Evolutionary conservation across 30 jellyfish, hydroid and myxozoan genomes (phyloP).

Genomic region (Chrysaora quinquecirrha): DNA sequence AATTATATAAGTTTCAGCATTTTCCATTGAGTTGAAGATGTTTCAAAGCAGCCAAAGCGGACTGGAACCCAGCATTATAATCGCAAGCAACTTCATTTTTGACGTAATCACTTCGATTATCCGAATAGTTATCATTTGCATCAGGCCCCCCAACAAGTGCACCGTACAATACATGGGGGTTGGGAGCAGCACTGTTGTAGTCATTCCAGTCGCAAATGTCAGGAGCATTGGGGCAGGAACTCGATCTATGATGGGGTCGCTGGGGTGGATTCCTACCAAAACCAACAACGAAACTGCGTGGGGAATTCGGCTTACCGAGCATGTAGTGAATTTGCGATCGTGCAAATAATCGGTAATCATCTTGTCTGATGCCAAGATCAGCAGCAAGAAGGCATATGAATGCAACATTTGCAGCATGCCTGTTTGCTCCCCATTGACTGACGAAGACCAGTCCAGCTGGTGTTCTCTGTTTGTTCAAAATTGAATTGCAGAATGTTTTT

Average conservation of each 20-base stretch:
- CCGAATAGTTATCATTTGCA: constrained; percentile 41
- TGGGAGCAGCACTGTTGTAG: constrained; percentile 30
- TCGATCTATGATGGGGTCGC: constrained; percentile 72
- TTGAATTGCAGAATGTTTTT: constrained; percentile 48
- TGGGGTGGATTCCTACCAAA: constrained; percentile 76
- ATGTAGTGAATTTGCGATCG: constrained; percentile 63
- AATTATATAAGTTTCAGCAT: not conserved
- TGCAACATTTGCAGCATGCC: constrained; percentile 89
- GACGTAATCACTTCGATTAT: constrained; percentile 60
- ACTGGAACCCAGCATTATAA: constrained; percentile 79
- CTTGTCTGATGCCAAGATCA: constrained; percentile 31
- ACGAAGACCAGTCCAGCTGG: constrained; percentile 70
- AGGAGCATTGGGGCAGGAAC: constrained; percentile 69
- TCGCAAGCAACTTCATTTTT: constrained; percentile 77
- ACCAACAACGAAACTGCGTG: constrained; percentile 84
- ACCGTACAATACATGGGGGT: constrained; percentile 69
- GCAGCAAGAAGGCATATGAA: constrained; percentile 65
- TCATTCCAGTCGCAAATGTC: constrained; percentile 55
- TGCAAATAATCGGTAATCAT: constrained; percentile 43
- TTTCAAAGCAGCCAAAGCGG: constrained; percentile 77
- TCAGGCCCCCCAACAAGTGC: constrained; percentile 88
- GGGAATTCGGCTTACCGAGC: constrained; percentile 59
- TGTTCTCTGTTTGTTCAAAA: constrained; percentile 37
- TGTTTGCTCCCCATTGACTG: constrained; percentile 78
- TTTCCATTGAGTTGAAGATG: constrained; percentile 26